These are phyloP conservation scores for Scyliorhinus canicula DNA, from an alignment of 2,797 vertebrate genomes.

Conservation along the genomic window DNA sequence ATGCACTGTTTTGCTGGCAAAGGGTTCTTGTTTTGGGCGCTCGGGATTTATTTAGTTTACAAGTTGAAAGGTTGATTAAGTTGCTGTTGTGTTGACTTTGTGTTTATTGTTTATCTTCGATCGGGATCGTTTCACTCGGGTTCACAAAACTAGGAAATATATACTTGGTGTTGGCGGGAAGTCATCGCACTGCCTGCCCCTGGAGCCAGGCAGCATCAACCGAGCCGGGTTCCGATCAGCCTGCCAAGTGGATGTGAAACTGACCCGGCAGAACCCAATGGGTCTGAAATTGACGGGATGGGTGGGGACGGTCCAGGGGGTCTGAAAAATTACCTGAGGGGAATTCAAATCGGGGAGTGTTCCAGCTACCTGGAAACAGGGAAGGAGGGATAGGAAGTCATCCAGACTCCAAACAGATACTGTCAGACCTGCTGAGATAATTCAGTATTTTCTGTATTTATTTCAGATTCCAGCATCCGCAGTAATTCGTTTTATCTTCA, in stretches of 20 bases:
- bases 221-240: not conserved
- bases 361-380: not conserved
- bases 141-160: not conserved
- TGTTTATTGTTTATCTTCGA: not conserved
- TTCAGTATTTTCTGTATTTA: no score
- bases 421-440: no score
- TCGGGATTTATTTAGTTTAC: not conserved
- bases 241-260: not conserved
- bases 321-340: not conserved
- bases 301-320: no score
- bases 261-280: not conserved
- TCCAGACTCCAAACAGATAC: no score
- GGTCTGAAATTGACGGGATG: not conserved
- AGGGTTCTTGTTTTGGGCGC: slow-evolving; percentile 13
- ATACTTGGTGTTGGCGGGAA: not conserved
- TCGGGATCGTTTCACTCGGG: not conserved
- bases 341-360: not conserved
- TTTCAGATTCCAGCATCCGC: no score
- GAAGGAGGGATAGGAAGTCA: no score
- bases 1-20: not conserved
- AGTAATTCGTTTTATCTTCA: no score
- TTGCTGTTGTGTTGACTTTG: not conserved
- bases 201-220: not conserved
- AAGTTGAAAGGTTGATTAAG: not conserved
- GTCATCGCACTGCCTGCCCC: not conserved